A percentile compares a stretch with the other conserved stretches of the same genome.
phyloP scores from a whole-genome alignment of 2,888 invertebrate genomes.

The Machimus rusticus region DNA sequence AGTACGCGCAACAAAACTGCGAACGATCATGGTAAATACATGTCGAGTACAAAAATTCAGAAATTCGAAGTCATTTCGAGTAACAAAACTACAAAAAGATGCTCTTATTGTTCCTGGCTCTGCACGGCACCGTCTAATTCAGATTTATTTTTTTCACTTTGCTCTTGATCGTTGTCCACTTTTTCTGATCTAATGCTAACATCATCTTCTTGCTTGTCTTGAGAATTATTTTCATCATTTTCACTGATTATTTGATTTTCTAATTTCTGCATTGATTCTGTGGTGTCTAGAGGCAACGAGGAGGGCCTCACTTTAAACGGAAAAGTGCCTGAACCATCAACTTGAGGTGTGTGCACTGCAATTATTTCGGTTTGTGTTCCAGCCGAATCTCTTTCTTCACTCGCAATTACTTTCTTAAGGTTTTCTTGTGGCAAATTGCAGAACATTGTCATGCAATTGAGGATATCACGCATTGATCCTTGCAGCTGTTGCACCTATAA shows the following conservation, averaged over 20 bases:
- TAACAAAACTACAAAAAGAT: neutral
- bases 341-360: conserved; percentile 79
- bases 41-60: neutral
- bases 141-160: neutral
- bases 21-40: neutral
- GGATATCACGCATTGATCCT: conserved; percentile 79
- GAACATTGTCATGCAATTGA: conserved; percentile 72
- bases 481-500: conserved; percentile 78
- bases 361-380: conserved; percentile 82
- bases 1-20: neutral
- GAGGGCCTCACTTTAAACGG: conserved; percentile 63
- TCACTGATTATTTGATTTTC: conserved; percentile 16
- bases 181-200: neutral
- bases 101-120: neutral
- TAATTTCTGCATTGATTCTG: neutral
- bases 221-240: neutral
- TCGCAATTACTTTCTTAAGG: conserved; percentile 55
- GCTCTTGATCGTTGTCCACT: neutral
- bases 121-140: neutral
- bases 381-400: conserved; percentile 60
- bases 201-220: neutral
- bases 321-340: conserved; percentile 63
- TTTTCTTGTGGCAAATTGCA: conserved; percentile 61
- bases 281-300: conserved; percentile 57
- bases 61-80: neutral